Evolutionary conservation across 2,888 invertebrate genomes (phyloP), one percentile per base, ranked within the genome.

Genomic region (Tromatobia lineatoria): DNA sequence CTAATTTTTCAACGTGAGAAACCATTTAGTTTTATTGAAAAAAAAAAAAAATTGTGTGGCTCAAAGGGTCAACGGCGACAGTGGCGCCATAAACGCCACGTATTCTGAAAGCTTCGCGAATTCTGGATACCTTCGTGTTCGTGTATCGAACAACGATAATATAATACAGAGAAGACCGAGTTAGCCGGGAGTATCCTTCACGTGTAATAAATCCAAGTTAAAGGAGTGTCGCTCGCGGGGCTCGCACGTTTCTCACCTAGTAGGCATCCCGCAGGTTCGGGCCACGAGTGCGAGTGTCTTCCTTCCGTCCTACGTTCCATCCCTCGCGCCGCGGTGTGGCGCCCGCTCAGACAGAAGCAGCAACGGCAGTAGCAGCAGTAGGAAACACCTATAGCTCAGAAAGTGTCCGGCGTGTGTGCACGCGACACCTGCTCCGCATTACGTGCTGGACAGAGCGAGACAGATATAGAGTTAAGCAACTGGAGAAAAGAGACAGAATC

Each of bases 221-320:
- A 75, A 79, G 79, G 79, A 79, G 79, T 70, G 79, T 75, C 79
- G 70, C 61, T 61, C 38, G 79, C 74, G 64, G 47, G 61, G 70
- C 70, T 54, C 75, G 81, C 66, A 76, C 83, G 83, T 80, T 83
- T 83, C 83, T 83, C 83, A 83, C 83, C 83, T 80, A 79, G 74
- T 11, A 75, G 83, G 83, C 75, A 83, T 80, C 83, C 71, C 66
- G 50, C 57, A 66, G 71, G 80, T 70, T 83, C 57, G 29, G 66
- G 52, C 50, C 52, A 38, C 50, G 69, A 78, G 69, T 59, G 47
- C 66, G 59, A 66, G 54, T 64, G 66, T 80, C 52, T 71, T 66
- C 64, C 71, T 59, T 61, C 57, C 69, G 57, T 67, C 57, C 45
- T 69, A 29, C 34, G 45, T 52, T 29, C 25, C 67, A 66, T 18